These are phyloP conservation scores for Cherax quadricarinatus DNA, from an alignment of 1,140 invertebrate genomes.

Conservation along the genomic window DNA sequence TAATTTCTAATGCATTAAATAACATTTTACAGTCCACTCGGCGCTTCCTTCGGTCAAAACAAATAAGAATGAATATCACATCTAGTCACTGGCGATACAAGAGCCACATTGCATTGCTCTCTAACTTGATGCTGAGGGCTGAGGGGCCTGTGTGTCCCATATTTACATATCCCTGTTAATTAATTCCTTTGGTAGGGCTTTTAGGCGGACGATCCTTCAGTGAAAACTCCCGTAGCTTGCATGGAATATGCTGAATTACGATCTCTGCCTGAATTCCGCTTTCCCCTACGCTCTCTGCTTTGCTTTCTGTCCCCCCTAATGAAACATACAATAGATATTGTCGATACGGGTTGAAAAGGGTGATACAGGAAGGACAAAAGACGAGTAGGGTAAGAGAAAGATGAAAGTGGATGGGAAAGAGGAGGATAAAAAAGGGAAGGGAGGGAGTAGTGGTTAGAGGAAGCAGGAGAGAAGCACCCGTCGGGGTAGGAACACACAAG, in stretches of 20 bases:
- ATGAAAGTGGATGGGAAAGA: not conserved
- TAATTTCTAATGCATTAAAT: slow-evolving; percentile 5
- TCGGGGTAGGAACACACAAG: not conserved
- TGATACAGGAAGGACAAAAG: slow-evolving; percentile 1
- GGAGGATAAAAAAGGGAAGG: not conserved
- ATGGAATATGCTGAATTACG: not conserved
- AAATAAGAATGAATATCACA: not conserved
- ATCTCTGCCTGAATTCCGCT: not conserved
- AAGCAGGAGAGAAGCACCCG: not conserved
- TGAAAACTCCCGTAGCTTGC: not conserved
- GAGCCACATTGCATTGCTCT: not conserved
- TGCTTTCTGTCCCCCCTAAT: not conserved
- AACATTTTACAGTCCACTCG: not conserved
- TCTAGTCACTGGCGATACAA: not conserved
- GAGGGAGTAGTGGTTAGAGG: too few relatives aligned
- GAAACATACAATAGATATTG: slow-evolving; percentile 13
- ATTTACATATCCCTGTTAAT: slow-evolving; percentile 22
- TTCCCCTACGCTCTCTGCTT: not conserved
- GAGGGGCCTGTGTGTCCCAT: not conserved
- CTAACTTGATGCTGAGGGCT: not conserved
- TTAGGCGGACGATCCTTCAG: not conserved
- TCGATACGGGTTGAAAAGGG: not conserved
- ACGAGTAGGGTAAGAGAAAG: not conserved
- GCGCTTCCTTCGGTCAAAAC: not conserved
- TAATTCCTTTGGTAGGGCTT: slow-evolving; percentile 4